A percentile compares a stretch with the other conserved stretches of the same genome.
Conservation (phyloP, 2,888 invertebrate species). For the Melinaea menophilus region DNA sequence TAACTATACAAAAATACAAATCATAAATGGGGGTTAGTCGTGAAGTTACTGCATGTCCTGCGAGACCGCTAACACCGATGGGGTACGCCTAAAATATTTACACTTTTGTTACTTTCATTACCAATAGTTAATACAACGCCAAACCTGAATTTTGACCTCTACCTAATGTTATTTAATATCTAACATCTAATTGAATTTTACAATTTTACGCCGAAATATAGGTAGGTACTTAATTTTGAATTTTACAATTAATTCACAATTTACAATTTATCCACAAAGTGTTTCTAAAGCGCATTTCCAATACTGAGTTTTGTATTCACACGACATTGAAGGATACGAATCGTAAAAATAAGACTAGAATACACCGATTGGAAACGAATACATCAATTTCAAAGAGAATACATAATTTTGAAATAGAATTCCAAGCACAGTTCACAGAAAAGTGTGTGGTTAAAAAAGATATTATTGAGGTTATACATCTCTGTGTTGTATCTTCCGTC, state of each 20-base stretch:
- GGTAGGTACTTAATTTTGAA: constrained; percentile 57
- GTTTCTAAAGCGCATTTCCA: constrained; percentile 35
- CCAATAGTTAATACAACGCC: constrained; percentile 57
- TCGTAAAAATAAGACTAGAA: constrained; percentile 66
- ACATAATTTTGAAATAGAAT: neutral
- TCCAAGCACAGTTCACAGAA: constrained; percentile 23
- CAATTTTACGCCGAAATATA: constrained; percentile 66
- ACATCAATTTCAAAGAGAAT: constrained; percentile 11
- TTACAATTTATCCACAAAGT: constrained; percentile 41
- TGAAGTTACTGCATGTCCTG: constrained; percentile 28
- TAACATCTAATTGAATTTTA: constrained; percentile 50
- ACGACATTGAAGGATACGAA: constrained; percentile 43
- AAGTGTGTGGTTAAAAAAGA: too few species aligned
- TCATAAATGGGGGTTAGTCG: constrained; percentile 33
- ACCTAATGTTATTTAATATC: constrained; percentile 22
- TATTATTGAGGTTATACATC: too few species aligned
- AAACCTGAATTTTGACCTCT: constrained; percentile 70
- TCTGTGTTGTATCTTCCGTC: too few species aligned
- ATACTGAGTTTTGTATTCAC: constrained; percentile 29
- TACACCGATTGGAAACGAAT: constrained; percentile 60
- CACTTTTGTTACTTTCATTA: constrained; percentile 46
- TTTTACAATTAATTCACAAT: constrained; percentile 41
- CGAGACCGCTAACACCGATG: constrained; percentile 54
- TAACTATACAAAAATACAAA: constrained; percentile 40
- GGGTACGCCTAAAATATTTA: constrained; percentile 69